Percentiles rank a stretch among this genome's conserved stretches.
phyloP scores from a whole-genome alignment of 2,113 vertebrate species.

The Sinosuthora webbiana region DNA sequence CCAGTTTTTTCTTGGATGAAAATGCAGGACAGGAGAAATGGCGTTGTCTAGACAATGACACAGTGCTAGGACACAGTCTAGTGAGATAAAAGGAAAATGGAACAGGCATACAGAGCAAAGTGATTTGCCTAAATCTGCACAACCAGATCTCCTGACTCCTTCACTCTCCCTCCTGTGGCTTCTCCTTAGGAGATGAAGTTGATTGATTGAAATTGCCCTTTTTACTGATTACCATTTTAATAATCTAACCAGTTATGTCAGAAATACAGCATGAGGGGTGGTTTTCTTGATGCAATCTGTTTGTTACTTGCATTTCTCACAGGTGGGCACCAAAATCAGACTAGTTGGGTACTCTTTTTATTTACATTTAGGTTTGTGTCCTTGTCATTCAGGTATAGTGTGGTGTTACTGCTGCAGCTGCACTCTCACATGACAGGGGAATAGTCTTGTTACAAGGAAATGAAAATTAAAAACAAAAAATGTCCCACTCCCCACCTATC shows the following conservation, averaged over 20 bases:
- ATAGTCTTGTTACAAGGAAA: neutral
- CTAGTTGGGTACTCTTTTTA: neutral
- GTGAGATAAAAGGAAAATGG: slow-evolving; percentile 48
- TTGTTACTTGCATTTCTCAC: slow-evolving; percentile 29
- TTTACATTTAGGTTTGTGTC: neutral
- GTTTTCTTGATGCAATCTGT: neutral
- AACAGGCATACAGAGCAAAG: slow-evolving; percentile 25
- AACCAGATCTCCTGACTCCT: slow-evolving; percentile 61
- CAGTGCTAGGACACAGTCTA: slow-evolving; percentile 43
- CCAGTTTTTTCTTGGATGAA: neutral
- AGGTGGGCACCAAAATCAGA: neutral
- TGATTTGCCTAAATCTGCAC: slow-evolving; percentile 60
- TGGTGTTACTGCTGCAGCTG: neutral
- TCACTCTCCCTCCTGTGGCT: slow-evolving; percentile 58
- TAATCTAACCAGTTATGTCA: slow-evolving; percentile 57
- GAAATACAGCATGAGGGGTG: slow-evolving; percentile 19
- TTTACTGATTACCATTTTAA: slow-evolving; percentile 67
- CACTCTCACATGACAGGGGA: neutral
- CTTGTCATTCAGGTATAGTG: neutral
- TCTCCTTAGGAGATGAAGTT: slow-evolving; percentile 61
- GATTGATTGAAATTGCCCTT: slow-evolving; percentile 65
- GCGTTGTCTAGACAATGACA: slow-evolving; percentile 49
- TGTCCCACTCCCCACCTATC: neutral
- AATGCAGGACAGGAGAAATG: slow-evolving; percentile 4
- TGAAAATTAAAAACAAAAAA: neutral